A percentile compares a stretch with the other conserved stretches of the same genome.
Conservation (phyloP, 2,113 vertebrate species). For the Corapipo altera region DNA sequence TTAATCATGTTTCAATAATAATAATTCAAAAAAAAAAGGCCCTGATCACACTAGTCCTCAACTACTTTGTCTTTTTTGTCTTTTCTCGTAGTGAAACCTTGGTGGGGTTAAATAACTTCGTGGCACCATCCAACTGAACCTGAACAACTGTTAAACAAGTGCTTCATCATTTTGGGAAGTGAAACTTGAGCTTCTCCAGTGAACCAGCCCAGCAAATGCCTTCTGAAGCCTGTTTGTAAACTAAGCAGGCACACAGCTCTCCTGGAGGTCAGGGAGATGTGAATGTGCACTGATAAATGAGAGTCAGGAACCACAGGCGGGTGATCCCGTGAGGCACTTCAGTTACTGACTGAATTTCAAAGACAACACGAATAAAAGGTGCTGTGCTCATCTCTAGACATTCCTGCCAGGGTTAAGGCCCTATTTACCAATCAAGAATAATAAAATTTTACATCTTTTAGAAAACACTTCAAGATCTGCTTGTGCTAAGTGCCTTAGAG, state of each 20-base stretch:
- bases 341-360: not conserved
- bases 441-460: not conserved
- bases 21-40: not conserved
- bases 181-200: not conserved
- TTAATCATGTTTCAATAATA: not conserved
- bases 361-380: not conserved
- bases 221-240: constrained; percentile 5
- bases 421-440: not conserved
- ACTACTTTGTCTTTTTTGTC: not conserved
- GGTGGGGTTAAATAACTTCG: not conserved
- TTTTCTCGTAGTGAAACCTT: not conserved
- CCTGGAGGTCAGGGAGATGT: not conserved
- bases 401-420: not conserved
- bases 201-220: not conserved
- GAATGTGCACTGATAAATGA: not conserved
- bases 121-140: not conserved
- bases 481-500: not conserved
- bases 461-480: not conserved
- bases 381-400: not conserved
- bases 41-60: not conserved
- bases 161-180: not conserved
- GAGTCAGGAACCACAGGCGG: not conserved
- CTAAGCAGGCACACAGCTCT: not conserved
- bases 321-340: not conserved
- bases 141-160: not conserved